Evolutionary conservation across 1,140 invertebrate genomes (phyloP).

Genomic region (Aphis gossypii): DNA sequence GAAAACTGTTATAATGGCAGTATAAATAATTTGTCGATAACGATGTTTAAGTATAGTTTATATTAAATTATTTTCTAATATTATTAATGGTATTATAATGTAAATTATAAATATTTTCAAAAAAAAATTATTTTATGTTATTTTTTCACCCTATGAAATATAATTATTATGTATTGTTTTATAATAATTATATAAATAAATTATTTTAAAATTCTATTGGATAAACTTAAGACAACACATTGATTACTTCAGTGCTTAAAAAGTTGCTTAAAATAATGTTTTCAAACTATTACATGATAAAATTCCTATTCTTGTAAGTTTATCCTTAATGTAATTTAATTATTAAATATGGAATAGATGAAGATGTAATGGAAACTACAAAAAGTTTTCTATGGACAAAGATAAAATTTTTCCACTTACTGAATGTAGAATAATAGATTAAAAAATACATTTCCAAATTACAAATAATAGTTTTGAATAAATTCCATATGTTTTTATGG

Average conservation of each 20-base stretch:
- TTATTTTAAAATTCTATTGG: background rate
- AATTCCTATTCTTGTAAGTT: background rate
- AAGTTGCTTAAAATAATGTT: background rate
- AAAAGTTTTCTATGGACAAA: background rate
- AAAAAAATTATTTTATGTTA: background rate
- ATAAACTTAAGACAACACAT: background rate
- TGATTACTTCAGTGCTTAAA: background rate
- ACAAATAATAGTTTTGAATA: background rate
- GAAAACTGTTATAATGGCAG: background rate
- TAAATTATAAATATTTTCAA: conserved; percentile 48
- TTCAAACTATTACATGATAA: background rate
- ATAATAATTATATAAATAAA: background rate
- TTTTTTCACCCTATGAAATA: background rate
- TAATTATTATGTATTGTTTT: background rate
- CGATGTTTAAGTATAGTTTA: conserved; percentile 23
- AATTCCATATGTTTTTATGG: background rate
- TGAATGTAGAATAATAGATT: background rate
- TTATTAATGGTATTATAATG: conserved; percentile 32
- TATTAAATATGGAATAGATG: background rate
- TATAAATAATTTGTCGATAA: background rate
- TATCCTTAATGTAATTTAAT: too few relatives aligned
- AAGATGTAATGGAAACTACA: background rate
- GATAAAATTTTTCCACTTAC: background rate
- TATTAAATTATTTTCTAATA: conserved; percentile 56
- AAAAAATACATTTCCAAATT: background rate